A percentile compares a stretch with the other conserved stretches of the same genome.
These are phyloP conservation scores for Embiotoca jacksoni DNA, from an alignment of 2,113 vertebrate species.

Conservation along the genomic window DNA sequence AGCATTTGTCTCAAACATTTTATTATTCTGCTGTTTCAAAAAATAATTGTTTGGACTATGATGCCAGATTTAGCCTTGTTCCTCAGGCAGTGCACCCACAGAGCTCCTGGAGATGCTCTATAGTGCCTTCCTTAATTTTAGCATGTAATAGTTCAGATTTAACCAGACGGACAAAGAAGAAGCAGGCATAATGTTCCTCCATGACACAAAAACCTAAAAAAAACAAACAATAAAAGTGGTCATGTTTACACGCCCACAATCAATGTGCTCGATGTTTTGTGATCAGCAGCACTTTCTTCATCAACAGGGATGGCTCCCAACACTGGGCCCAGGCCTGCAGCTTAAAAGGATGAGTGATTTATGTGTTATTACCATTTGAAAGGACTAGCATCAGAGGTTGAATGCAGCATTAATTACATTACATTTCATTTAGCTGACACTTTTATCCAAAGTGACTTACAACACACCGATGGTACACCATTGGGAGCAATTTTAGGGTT, in stretches of 20 bases:
- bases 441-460: too few species aligned
- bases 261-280: neutral
- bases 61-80: neutral
- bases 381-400: slow-evolving; percentile 23
- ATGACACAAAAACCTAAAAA: neutral
- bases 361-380: slow-evolving; percentile 44
- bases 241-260: neutral
- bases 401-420: slow-evolving; percentile 11
- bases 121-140: neutral
- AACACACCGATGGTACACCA: too few species aligned
- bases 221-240: neutral
- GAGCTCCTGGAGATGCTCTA: neutral
- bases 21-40: neutral
- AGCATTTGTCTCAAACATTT: neutral
- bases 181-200: neutral
- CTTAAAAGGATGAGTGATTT: slow-evolving; percentile 17
- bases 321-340: slow-evolving; percentile 3
- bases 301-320: slow-evolving; percentile 7
- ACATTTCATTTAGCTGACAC: too few species aligned
- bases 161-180: neutral
- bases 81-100: neutral
- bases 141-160: slow-evolving; percentile 9
- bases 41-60: too few species aligned
- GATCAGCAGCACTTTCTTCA: slow-evolving; percentile 25
- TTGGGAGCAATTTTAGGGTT: too few species aligned